These are phyloP conservation scores for Cardiocondyla obscurior DNA, from an alignment of 1,140 invertebrate genomes.

Conservation along the genomic window DNA sequence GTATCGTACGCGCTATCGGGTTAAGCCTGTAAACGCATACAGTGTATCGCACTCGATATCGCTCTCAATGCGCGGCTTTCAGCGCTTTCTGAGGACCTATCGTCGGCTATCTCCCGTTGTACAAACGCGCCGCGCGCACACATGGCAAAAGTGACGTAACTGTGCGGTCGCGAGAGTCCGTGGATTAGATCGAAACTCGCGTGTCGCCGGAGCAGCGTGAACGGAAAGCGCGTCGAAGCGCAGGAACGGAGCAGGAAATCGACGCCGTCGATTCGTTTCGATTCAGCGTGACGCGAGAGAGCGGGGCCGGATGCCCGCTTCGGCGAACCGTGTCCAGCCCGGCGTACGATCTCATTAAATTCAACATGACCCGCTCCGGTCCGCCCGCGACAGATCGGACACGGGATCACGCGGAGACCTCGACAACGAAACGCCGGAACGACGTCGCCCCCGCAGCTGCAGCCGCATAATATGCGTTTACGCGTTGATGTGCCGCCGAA, in stretches of 20 bases:
- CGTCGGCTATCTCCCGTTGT: not conserved
- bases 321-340: conserved; percentile 32
- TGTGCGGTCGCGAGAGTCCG: not conserved
- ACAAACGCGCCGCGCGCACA: not conserved
- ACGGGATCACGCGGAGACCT: conserved; percentile 12
- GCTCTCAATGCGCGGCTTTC: conserved; percentile 3
- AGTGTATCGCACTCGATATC: conserved; percentile 14
- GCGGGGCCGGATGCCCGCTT: conserved; percentile 26
- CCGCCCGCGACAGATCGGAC: conserved; percentile 39
- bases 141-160: not conserved
- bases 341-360: conserved; percentile 42
- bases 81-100: not conserved
- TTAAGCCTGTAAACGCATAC: not conserved
- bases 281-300: not conserved
- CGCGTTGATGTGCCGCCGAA: conserved; percentile 18
- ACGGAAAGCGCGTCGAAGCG: not conserved
- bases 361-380: conserved; percentile 21
- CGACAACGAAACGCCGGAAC: conserved; percentile 4
- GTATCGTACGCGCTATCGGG: conserved; percentile 5
- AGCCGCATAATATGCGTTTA: not conserved
- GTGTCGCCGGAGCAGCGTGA: not conserved
- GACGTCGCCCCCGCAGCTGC: conserved; percentile 7
- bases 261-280: conserved; percentile 29
- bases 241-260: conserved; percentile 25
- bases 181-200: not conserved